Conservation (phyloP, 2,888 invertebrate species). For the Apeira syringaria region DNA sequence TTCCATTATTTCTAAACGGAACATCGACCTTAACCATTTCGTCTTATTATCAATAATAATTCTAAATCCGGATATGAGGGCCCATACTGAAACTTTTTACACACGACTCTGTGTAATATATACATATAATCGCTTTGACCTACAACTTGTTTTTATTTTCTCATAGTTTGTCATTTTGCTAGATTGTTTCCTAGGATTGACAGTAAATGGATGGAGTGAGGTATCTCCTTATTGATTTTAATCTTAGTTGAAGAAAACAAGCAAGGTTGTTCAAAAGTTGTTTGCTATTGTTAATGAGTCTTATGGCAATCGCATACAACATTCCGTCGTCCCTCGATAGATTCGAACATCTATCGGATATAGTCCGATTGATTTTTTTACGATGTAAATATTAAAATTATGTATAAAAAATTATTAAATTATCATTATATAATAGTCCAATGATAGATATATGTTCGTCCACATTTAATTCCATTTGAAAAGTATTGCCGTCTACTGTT, state of each 20-base stretch:
- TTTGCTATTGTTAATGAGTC: slow-evolving; percentile 25
- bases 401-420: slow-evolving; percentile 58
- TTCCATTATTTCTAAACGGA: slow-evolving; percentile 67
- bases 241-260: slow-evolving; percentile 29
- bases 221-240: slow-evolving; percentile 22
- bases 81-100: slow-evolving; percentile 53
- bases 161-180: slow-evolving; percentile 30
- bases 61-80: slow-evolving; percentile 50
- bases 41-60: slow-evolving; percentile 28
- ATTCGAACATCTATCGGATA: slow-evolving; percentile 20
- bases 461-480: slow-evolving; percentile 75
- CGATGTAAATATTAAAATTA: slow-evolving; percentile 67
- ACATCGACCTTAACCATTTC: slow-evolving; percentile 42
- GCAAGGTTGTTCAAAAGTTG: slow-evolving; percentile 22
- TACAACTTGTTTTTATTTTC: slow-evolving; percentile 46
- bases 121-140: slow-evolving; percentile 45
- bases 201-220: slow-evolving; percentile 9
- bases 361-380: slow-evolving; percentile 52
- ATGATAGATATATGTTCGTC: slow-evolving; percentile 77
- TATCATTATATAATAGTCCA: slow-evolving; percentile 72
- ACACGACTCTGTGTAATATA: slow-evolving; percentile 39
- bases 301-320: slow-evolving; percentile 22
- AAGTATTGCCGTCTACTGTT: slow-evolving; percentile 74
- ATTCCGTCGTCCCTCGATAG: slow-evolving; percentile 29
- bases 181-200: slow-evolving; percentile 20